Conservation (phyloP, 2,888 invertebrate genomes). For the Microdon myrmicae region DNA sequence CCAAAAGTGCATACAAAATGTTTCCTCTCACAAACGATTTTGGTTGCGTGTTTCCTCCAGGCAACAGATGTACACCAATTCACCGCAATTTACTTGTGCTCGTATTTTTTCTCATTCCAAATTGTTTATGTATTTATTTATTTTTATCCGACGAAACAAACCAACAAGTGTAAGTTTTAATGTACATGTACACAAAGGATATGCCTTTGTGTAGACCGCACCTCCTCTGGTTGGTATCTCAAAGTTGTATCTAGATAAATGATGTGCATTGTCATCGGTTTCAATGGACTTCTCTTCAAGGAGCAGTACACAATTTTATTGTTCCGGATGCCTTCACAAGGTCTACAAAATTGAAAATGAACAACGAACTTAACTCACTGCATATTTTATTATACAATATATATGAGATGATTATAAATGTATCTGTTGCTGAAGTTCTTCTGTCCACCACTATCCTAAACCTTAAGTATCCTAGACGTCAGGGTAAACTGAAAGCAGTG, state of each 20-base stretch:
- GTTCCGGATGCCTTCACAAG: slow-evolving; percentile 3
- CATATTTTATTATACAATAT: too few relatives aligned
- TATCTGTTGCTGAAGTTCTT: too few relatives aligned
- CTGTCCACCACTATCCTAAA: too few relatives aligned
- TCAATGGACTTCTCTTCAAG: slow-evolving; percentile 9
- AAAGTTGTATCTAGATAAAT: too few relatives aligned
- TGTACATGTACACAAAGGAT: background rate
- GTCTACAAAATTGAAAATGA: slow-evolving; percentile 23
- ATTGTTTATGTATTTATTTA: background rate
- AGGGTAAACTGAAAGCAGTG: too few relatives aligned
- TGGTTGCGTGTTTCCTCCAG: background rate
- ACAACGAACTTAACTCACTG: too few relatives aligned
- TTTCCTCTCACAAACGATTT: slow-evolving; percentile 2
- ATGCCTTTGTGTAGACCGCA: too few relatives aligned
- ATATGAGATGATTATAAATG: too few relatives aligned
- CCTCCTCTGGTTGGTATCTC: too few relatives aligned
- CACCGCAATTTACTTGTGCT: background rate
- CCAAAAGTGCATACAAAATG: too few relatives aligned
- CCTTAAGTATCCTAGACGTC: too few relatives aligned
- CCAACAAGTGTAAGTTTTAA: background rate
- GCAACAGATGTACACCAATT: slow-evolving; percentile 3
- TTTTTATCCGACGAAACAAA: slow-evolving; percentile 2
- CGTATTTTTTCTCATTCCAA: background rate
- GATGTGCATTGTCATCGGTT: slow-evolving; percentile 9
- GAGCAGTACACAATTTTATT: slow-evolving; percentile 6